Conservation (phyloP, 2,888 invertebrate species). For the Polyploca ridens region DNA sequence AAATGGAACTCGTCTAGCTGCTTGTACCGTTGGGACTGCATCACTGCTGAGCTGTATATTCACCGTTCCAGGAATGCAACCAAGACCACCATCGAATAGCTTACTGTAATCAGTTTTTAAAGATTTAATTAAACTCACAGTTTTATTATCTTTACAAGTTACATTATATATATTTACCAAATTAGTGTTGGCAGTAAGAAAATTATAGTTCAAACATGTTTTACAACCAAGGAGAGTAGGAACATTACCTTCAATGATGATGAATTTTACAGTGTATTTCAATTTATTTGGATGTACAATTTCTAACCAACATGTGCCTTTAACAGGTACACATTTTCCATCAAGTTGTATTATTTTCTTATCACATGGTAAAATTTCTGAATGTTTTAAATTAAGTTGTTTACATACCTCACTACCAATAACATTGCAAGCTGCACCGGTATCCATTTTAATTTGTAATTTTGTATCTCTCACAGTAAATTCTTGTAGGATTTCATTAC, state of each 20-base stretch:
- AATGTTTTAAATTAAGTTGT: too few relatives aligned
- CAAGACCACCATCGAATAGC: slow-evolving; percentile 18
- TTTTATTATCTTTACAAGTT: too few relatives aligned
- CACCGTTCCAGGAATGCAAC: slow-evolving; percentile 15
- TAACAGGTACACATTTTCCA: not conserved
- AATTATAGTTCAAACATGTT: too few relatives aligned
- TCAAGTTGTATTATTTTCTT: slow-evolving; percentile 9
- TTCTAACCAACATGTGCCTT: not conserved
- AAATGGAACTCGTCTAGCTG: slow-evolving; percentile 19
- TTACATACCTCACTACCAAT: too few relatives aligned
- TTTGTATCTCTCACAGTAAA: too few relatives aligned
- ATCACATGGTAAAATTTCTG: not conserved
- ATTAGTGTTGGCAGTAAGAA: too few relatives aligned
- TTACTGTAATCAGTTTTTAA: slow-evolving; percentile 17
- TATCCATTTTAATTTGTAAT: too few relatives aligned
- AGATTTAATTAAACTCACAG: not conserved
- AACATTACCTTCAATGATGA: too few relatives aligned
- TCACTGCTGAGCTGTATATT: slow-evolving; percentile 12
- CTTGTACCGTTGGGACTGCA: slow-evolving; percentile 18
- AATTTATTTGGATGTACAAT: slow-evolving; percentile 1
- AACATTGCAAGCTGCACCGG: too few relatives aligned
- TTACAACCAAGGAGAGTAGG: too few relatives aligned
- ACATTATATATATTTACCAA: too few relatives aligned
- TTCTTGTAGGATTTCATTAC: too few relatives aligned
- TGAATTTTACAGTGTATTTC: not conserved